phyloP scores from a whole-genome alignment of 2,113 vertebrate genomes.

The Puma concolor region DNA sequence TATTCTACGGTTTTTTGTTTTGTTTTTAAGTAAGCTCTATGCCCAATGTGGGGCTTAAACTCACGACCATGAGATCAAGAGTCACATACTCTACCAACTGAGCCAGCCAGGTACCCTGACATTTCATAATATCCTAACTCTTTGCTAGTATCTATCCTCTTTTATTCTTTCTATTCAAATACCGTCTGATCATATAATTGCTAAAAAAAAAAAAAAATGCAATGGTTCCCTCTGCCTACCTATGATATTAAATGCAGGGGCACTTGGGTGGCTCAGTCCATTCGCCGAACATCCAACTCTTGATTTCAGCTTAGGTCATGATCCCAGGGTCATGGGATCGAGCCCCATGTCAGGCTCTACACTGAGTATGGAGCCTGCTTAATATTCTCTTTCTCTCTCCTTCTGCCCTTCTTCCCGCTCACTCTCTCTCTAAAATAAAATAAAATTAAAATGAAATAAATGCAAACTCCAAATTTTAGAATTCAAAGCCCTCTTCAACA shows the following conservation, averaged over 20 bases:
- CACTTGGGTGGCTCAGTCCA: too few relatives aligned
- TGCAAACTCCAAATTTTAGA: constrained; percentile 31
- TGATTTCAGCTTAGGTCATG: too few relatives aligned
- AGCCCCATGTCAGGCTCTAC: too few relatives aligned
- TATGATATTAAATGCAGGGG: not conserved
- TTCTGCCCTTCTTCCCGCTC: too few relatives aligned
- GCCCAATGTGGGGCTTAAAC: not conserved
- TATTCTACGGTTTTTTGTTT: not conserved
- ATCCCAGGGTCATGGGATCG: too few relatives aligned
- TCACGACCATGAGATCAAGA: not conserved
- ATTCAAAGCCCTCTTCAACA: constrained; percentile 16
- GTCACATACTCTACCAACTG: not conserved
- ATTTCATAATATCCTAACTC: not conserved
- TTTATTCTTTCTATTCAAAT: constrained; percentile 46
- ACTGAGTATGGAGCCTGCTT: too few relatives aligned
- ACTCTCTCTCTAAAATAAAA: too few relatives aligned
- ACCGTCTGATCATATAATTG: not conserved
- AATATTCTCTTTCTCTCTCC: too few relatives aligned
- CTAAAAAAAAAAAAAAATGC: not conserved
- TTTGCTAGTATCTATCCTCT: not conserved
- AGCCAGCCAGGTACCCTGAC: not conserved
- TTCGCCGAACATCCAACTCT: too few relatives aligned
- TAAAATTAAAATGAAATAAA: too few relatives aligned
- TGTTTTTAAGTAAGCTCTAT: not conserved
- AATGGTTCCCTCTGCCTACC: not conserved